Evolutionary conservation across 2,888 invertebrate species (phyloP).

Genomic region (Caenorhabditis sulstoni): DNA sequence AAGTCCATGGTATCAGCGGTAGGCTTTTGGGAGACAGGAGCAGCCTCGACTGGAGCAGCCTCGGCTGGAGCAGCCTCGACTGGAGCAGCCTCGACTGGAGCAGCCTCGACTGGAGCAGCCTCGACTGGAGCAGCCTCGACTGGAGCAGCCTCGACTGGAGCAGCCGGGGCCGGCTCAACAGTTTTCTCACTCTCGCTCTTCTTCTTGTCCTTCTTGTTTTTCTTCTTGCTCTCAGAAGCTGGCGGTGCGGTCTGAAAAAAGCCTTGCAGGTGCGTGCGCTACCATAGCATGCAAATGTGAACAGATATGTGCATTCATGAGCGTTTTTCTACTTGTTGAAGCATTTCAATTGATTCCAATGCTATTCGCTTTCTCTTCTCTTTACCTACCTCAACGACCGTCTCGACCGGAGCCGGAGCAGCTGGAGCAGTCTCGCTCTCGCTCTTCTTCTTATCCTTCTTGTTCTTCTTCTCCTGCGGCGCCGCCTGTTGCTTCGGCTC

Average conservation of each 20-base stretch:
- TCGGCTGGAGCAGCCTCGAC: conserved; percentile 19
- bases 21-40: conserved; percentile 30
- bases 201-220: conserved; percentile 52
- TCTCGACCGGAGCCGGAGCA: conserved; percentile 46
- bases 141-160: neutral
- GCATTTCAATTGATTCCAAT: neutral
- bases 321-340: neutral
- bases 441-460: conserved; percentile 56
- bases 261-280: conserved; percentile 40
- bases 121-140: conserved; percentile 15
- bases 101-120: conserved; percentile 3
- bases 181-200: conserved; percentile 34
- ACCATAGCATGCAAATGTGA: conserved; percentile 28
- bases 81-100: conserved; percentile 4
- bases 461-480: conserved; percentile 37
- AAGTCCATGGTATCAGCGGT: conserved; percentile 61
- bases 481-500: conserved; percentile 43
- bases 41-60: conserved; percentile 25
- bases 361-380: neutral
- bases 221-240: conserved; percentile 34
- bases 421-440: conserved; percentile 42
- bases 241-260: conserved; percentile 33
- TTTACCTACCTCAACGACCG: conserved; percentile 47
- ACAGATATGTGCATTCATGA: neutral
- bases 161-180: conserved; percentile 11